These are phyloP conservation scores for Harpagifer antarcticus DNA, from an alignment of 2,797 vertebrate species.

Conservation along the genomic window DNA sequence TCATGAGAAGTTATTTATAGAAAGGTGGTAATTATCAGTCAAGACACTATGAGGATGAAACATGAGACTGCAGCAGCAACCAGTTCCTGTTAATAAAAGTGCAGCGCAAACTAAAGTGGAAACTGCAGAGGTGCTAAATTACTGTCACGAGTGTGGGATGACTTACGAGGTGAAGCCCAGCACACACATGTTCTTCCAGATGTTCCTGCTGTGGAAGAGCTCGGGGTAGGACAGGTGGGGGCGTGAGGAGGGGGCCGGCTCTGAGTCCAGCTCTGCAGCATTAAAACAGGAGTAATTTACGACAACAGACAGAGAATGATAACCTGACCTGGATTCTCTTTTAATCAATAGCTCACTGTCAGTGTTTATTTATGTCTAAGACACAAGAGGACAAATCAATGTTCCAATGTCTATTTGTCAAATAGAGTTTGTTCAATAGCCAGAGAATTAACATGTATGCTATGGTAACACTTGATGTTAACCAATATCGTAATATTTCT, in stretches of 20 bases:
- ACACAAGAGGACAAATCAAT: background rate
- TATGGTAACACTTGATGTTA: background rate
- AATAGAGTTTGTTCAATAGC: background rate
- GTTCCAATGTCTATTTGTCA: background rate
- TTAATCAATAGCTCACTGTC: conserved; percentile 17
- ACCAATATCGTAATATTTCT: background rate
- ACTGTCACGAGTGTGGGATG: background rate
- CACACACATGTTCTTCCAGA: conserved; percentile 94
- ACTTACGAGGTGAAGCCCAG: conserved; percentile 94
- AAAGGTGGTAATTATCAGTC: conserved; percentile 1
- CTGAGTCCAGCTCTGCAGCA: conserved; percentile 87
- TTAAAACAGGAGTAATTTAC: conserved; percentile 14
- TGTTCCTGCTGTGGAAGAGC: conserved; percentile 91
- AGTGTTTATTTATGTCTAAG: background rate
- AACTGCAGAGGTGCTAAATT: conserved; percentile 9
- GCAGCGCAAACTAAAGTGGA: conserved; percentile 7
- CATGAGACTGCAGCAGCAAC: conserved; percentile 13
- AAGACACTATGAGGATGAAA: conserved; percentile 22
- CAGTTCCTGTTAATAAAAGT: conserved; percentile 24
- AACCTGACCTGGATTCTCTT: conserved; percentile 19
- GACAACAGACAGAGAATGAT: background rate
- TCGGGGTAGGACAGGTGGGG: conserved; percentile 85
- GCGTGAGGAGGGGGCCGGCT: conserved; percentile 74
- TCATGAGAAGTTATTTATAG: conserved; percentile 20
- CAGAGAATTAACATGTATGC: no score